Percentiles rank a stretch among this genome's conserved stretches.
These are phyloP conservation scores for Sthenelais limicola DNA, from an alignment of 2,888 invertebrate genomes.

Conservation along the genomic window DNA sequence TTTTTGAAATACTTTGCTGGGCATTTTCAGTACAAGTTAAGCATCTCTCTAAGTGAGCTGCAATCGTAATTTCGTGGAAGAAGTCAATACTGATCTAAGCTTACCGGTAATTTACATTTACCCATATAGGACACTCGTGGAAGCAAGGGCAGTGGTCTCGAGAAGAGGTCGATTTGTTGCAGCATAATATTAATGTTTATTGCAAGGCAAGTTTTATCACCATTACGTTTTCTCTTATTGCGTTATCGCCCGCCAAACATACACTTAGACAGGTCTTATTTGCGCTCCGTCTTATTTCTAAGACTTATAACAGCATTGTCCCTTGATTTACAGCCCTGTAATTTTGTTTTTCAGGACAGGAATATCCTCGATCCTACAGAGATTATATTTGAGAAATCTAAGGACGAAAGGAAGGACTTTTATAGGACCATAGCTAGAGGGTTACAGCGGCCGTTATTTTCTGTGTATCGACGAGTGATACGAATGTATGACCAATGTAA, in stretches of 20 bases:
- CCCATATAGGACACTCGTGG: conserved; percentile 72
- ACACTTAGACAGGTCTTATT: neutral
- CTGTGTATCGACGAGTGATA: conserved; percentile 73
- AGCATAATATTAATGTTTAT: conserved; percentile 71
- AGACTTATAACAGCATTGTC: neutral
- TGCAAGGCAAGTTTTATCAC: conserved; percentile 69
- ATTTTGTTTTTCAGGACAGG: conserved; percentile 62
- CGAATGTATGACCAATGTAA: conserved; percentile 75
- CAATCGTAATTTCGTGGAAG: too few relatives aligned
- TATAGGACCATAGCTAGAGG: conserved; percentile 73
- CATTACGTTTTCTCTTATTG: too few relatives aligned
- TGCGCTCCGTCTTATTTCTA: neutral
- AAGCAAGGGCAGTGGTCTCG: conserved; percentile 74
- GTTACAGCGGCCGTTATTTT: conserved; percentile 73
- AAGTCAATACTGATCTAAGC: too few relatives aligned
- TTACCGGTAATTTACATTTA: too few relatives aligned
- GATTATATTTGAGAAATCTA: conserved; percentile 74
- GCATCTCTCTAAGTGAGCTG: too few relatives aligned
- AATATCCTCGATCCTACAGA: conserved; percentile 71
- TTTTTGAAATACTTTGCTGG: too few relatives aligned
- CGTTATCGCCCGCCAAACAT: neutral
- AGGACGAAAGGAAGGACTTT: conserved; percentile 74
- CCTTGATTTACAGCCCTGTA: neutral
- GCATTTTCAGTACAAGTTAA: too few relatives aligned
- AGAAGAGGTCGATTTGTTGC: conserved; percentile 72